Conservation (phyloP, 92 coral and sea anemone species). For the Bergia puertoricense region DNA sequence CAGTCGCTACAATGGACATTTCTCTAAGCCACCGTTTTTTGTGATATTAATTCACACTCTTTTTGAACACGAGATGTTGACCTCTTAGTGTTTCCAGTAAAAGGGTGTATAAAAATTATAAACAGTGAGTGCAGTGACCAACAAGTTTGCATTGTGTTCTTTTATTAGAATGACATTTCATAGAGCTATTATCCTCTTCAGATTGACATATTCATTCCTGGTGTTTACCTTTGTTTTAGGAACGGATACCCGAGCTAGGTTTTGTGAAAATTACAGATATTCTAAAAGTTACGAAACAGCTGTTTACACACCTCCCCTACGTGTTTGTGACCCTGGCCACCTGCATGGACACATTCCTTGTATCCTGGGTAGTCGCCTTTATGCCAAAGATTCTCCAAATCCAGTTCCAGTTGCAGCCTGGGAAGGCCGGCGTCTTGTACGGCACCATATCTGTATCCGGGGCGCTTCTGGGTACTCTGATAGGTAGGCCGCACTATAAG, state of each 20-base stretch:
- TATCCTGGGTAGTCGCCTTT: constrained; percentile 66
- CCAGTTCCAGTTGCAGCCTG: constrained; percentile 56
- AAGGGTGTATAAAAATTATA: too few species aligned
- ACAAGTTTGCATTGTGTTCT: too few species aligned
- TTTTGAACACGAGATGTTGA: too few species aligned
- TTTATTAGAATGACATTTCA: too few species aligned
- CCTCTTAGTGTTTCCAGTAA: too few species aligned
- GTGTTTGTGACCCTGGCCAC: constrained; percentile 64
- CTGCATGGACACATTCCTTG: constrained; percentile 58
- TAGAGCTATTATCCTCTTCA: too few species aligned
- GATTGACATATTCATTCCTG: too few species aligned
- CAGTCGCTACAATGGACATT: too few species aligned
- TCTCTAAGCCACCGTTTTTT: too few species aligned
- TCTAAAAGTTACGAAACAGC: constrained; percentile 69
- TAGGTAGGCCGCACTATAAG: constrained; percentile 56
- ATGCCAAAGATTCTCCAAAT: constrained; percentile 78
- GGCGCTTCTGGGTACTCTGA: constrained; percentile 68
- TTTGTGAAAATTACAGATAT: constrained; percentile 62
- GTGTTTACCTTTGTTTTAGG: background rate
- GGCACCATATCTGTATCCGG: constrained; percentile 60
- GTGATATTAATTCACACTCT: too few species aligned
- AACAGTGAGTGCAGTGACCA: too few species aligned
- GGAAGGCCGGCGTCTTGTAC: constrained; percentile 64
- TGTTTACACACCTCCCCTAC: constrained; percentile 61
- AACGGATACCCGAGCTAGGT: background rate